Percentiles rank a stretch among this genome's conserved stretches.
Evolutionary conservation across 2,113 vertebrate species (phyloP).

Genomic region (Dipodomys stephensi): DNA sequence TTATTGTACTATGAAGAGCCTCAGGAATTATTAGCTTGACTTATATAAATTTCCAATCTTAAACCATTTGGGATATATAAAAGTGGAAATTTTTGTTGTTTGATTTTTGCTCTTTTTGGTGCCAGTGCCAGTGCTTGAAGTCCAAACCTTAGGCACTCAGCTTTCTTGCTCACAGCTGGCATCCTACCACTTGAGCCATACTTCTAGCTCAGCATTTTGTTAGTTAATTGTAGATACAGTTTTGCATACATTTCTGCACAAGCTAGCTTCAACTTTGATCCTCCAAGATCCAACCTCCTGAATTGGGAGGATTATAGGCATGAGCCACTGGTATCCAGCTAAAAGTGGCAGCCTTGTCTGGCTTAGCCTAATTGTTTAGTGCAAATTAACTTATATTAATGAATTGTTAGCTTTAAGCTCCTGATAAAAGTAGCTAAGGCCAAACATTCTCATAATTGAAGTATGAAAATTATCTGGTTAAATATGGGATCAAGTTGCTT

Average conservation of each 20-base stretch:
- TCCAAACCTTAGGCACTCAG: no score
- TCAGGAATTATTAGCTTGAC: constrained; percentile 40
- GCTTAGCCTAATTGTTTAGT: neutral
- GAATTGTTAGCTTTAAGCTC: neutral
- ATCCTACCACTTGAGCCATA: no score
- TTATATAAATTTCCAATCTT: constrained; percentile 14
- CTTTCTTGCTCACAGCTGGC: no score
- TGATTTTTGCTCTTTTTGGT: no score
- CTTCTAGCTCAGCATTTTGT: no score
- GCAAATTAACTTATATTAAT: neutral
- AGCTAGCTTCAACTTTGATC: no score
- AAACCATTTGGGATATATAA: neutral
- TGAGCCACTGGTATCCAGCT: neutral
- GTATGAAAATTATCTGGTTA: constrained; percentile 9
- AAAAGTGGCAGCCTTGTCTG: constrained; percentile 22
- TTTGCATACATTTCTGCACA: no score
- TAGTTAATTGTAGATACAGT: no score
- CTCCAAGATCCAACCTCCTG: no score
- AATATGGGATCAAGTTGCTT: constrained; percentile 46
- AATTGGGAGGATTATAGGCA: no score
- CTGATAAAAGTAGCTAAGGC: neutral
- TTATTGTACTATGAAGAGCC: constrained; percentile 2
- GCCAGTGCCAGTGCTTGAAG: no score
- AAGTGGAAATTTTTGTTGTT: constrained; percentile 1
- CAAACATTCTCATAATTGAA: constrained; percentile 11